Evolutionary conservation across 2,113 vertebrate genomes (phyloP), one percentile per base, ranked within the genome.

Genomic region (Pseudorectes ferrugineus): DNA sequence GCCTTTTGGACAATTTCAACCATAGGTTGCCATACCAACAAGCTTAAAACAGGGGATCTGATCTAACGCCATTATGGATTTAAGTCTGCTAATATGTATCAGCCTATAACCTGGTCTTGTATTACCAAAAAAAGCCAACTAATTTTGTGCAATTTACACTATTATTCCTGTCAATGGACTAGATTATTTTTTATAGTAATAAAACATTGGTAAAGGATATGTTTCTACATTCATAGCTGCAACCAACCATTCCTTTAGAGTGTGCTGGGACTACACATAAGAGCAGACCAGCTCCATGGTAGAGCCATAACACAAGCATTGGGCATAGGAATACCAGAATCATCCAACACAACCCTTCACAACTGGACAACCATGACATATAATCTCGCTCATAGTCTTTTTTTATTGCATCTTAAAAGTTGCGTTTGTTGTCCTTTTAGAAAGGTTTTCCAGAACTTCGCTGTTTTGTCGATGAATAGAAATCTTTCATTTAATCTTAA

Each of bases 21-120:
- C 92, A 93, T n/a, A 85, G 72, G 72, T 65, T 96, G 81, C 92
- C 88, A 92, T 88, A 92, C 40, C 92, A 92, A 90, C 67, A 55
- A 88, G 52, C 45, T 84, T 81, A 65, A 87, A 87, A 79, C 62
- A 72, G 79, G 16, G 12, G 29, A 92, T 83, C 23, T 48, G 28
- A 83, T 83, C 28, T 31, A 84, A 65, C 31, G 71, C 51, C 25
- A 35, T 55, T 70, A 58, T 17, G 33, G 43, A 77, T 88, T 90
- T 77, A 55, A 80, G 28, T 59, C 51, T 71, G 45, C 36, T 83
- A 71, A 80, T 72, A 92, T 0, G 4, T 55, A 77, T n/a, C 55
- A 92, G 48, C n/a, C 48, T 87, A 58, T 28, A 89, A 79, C n/a
- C 25, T 43, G 12, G 49, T 26, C 45, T 42, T 40, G n/a, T 18